A percentile compares a stretch with the other conserved stretches of the same genome.
Evolutionary conservation across 2,797 vertebrate genomes (phyloP).

Genomic region (Aldrovandia affinis): DNA sequence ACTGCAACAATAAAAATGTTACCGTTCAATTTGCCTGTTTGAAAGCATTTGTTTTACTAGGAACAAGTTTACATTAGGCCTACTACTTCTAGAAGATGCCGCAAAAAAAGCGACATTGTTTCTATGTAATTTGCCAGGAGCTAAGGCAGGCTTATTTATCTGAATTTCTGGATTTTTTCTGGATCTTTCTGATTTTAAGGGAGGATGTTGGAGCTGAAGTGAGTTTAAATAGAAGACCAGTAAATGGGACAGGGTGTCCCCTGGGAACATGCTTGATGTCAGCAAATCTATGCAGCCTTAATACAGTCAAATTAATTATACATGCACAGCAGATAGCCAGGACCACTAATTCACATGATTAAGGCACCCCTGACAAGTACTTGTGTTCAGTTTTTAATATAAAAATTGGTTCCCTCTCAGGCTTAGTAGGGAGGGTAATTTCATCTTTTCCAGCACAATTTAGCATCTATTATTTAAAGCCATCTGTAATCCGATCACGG

Average conservation of each 20-base stretch:
- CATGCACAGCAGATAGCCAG: conserved; percentile 50
- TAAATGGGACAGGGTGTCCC: conserved; percentile 66
- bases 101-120: conserved; percentile 5
- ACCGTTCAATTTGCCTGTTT: neutral
- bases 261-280: conserved; percentile 63
- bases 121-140: conserved; percentile 7
- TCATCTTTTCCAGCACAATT: conserved; percentile 13
- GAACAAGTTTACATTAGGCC: neutral
- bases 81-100: neutral
- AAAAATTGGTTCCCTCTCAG: conserved; percentile 21
- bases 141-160: conserved; percentile 10
- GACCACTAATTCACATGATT: conserved; percentile 49
- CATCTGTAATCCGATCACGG: conserved; percentile 22
- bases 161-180: too few species aligned
- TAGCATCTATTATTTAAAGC: conserved; percentile 15
- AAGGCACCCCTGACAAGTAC: conserved; percentile 36
- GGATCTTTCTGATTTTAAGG: conserved; percentile 29
- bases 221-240: conserved; percentile 53
- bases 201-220: conserved; percentile 29
- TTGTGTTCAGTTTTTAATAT: conserved; percentile 10
- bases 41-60: neutral
- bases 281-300: conserved; percentile 62
- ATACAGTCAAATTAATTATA: conserved; percentile 65
- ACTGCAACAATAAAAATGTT: conserved; percentile 12
- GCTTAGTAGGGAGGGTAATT: conserved; percentile 26